A percentile compares a stretch with the other conserved stretches of the same genome.
Conservation (phyloP, 1,140 invertebrate species). For the Frieseomelitta varia region DNA sequence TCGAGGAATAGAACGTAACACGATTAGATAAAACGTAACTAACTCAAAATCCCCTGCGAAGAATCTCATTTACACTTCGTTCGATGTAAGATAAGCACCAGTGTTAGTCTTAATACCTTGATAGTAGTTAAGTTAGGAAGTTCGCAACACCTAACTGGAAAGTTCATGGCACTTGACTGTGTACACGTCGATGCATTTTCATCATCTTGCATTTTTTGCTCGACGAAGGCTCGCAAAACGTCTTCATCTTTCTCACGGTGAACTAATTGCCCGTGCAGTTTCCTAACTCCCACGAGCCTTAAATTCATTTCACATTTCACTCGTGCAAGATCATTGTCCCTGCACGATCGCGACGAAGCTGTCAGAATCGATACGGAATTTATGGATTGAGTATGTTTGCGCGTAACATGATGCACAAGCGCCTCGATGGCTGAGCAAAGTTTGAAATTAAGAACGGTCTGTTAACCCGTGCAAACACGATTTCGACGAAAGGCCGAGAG, state of each 20-base stretch:
- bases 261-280: not conserved
- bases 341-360: not conserved
- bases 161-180: not conserved
- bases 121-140: not conserved
- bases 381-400: not conserved
- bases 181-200: not conserved
- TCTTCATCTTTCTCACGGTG: too few species aligned
- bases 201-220: not conserved
- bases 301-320: too few species aligned
- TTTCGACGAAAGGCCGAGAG: not conserved
- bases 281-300: not conserved
- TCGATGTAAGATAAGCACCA: not conserved
- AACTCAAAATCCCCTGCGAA: not conserved
- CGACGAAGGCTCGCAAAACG: too few species aligned
- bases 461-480: constrained; percentile 4
- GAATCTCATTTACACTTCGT: not conserved
- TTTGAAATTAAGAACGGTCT: constrained; percentile 26
- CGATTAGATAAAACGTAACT: not conserved
- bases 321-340: not conserved
- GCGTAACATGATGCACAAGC: not conserved
- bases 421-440: constrained; percentile 1
- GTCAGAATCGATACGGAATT: not conserved
- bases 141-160: not conserved
- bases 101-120: not conserved
- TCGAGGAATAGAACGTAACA: not conserved